These are phyloP conservation scores for Ischnus inquisitorius DNA, from an alignment of 2,888 invertebrate species.

Conservation along the genomic window DNA sequence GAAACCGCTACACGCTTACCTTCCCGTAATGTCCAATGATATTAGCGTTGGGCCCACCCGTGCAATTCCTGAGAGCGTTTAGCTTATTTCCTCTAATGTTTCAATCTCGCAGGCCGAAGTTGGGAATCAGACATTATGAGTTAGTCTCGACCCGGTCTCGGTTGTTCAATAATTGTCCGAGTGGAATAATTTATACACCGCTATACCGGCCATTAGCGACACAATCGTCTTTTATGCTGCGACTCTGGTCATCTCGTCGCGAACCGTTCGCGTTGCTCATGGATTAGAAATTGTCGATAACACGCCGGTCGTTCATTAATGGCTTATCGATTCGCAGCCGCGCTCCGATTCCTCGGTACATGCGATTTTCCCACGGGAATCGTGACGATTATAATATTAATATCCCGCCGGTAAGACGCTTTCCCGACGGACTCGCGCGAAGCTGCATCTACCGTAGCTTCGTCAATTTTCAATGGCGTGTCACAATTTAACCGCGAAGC, in stretches of 20 bases:
- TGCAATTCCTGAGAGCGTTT: background rate
- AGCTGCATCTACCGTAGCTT: too few relatives aligned
- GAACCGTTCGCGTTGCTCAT: background rate
- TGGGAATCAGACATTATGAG: too few relatives aligned
- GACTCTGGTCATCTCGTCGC: background rate
- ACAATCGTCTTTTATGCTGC: background rate
- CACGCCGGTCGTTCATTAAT: too few relatives aligned
- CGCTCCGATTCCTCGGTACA: too few relatives aligned
- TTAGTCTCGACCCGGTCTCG: background rate
- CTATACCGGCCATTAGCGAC: background rate
- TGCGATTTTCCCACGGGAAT: too few relatives aligned
- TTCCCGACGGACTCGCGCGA: too few relatives aligned
- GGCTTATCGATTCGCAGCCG: too few relatives aligned
- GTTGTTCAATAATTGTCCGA: background rate
- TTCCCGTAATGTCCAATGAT: conserved; percentile 1
- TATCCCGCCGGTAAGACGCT: too few relatives aligned
- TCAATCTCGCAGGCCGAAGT: conserved; percentile 73
- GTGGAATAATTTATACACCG: background rate
- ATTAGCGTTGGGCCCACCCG: background rate
- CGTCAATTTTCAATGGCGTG: too few relatives aligned
- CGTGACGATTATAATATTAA: too few relatives aligned
- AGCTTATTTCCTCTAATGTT: conserved; percentile 76
- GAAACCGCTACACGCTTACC: background rate
- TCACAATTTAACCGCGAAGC: too few relatives aligned
- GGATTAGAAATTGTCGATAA: background rate